Base-by-base conservation (phyloP, 2,888 invertebrate genomes). In the Hyppa rectilinea region DNA sequence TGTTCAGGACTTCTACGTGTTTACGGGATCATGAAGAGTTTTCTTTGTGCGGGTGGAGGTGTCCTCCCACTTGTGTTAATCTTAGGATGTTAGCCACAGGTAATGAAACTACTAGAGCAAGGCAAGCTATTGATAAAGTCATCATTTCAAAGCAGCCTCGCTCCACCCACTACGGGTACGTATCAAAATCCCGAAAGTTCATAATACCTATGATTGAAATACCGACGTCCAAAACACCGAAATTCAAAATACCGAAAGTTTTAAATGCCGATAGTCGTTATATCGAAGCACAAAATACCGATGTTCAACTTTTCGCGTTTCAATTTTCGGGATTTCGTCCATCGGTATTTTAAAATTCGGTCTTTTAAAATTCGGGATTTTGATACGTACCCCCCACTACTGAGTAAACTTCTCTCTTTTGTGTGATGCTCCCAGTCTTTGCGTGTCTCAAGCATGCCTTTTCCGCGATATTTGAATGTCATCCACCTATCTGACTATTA, bases 31-130 rank as follows among this genome's bases (percentile, higher is more conserved):
- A 95, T 49, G 94, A 95, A 68, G 92, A 94, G 81, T 96, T 91
- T 72, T 92, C 95, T 0, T 78, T 95, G 0, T 96, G 95, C 49
- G 93, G 90, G 0, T 93, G 93, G 94, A 90, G 85, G 66, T 96
- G 96, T 80, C 94, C 95, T 0, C 88, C 94, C 0, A 95, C 95
- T 20, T 96, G 95, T 78, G 89, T 96, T 0, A 96, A 95, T 71
- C 75, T 94, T 70, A 87, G 83, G 29, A 68, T 93, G 40, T 60
- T 95, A 62, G 64, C 84, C 1, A 59, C 20, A 58, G 87, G 90
- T 90, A 82, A 52, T 10, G 17, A 20, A 38, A 38, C 12, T 26
- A 26, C 3, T 47, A 6, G 3, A 4, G 1, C 2, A 10, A 52
- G 4, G 20, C 17, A 50, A 29, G 17, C 9, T 29, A 29, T 29